Conservation (phyloP, 2,113 vertebrate genomes). For the Marmota monax region DNA sequence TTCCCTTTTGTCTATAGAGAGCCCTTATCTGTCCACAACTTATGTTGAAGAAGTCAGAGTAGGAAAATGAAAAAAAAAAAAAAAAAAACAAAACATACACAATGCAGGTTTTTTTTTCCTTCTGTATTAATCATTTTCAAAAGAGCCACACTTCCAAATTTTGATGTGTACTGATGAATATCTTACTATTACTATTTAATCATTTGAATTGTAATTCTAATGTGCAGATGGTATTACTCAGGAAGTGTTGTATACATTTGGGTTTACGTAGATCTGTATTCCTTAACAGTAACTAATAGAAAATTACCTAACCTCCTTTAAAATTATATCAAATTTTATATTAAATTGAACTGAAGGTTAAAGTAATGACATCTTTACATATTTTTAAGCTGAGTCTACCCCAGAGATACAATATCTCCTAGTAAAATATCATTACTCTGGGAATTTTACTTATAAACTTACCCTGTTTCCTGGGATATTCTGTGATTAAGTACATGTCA, state of each 20-base stretch:
- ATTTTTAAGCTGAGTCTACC: background rate
- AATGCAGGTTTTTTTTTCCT: background rate
- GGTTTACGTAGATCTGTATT: background rate
- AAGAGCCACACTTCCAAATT: background rate
- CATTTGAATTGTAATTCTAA: background rate
- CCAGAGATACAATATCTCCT: background rate
- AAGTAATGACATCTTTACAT: background rate
- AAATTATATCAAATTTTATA: background rate
- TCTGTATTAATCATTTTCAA: background rate
- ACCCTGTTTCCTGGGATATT: background rate
- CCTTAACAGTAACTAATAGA: background rate
- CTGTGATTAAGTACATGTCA: background rate
- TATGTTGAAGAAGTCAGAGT: background rate
- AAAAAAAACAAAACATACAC: too few species aligned
- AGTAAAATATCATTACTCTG: background rate
- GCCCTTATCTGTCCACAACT: background rate
- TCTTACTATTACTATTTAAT: background rate
- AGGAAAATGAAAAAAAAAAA: background rate
- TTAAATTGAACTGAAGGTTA: constrained; percentile 6
- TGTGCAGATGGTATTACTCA: background rate
- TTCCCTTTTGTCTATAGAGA: background rate
- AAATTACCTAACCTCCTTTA: background rate
- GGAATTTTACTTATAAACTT: background rate
- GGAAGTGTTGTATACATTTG: background rate
- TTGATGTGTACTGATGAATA: background rate